Evolutionary conservation across 2,797 vertebrate species (phyloP), one percentile per base, ranked within the genome.

Genomic region (Mus caroli): DNA sequence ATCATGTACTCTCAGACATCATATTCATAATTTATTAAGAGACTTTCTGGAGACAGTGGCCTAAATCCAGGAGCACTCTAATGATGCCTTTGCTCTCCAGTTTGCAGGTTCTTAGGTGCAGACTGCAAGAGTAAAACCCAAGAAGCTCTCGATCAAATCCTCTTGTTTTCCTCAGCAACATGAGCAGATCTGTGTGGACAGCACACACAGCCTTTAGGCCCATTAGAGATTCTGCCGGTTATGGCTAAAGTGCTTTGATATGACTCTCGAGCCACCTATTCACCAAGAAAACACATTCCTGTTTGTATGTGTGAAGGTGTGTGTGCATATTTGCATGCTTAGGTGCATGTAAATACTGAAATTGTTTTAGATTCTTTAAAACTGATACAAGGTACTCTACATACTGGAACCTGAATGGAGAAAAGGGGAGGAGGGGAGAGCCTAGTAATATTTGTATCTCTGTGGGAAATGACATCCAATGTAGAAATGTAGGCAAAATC

Each of bases 1-100:
- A 93, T 92, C 92, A 52, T 97, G 85, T 93, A 71, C 67, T 96
- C 88, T n/a, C n/a, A 89, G 86, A 56, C 31, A 86, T 28, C 34
- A 2, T 64, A 84, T 97, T 95, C 92, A 97, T 97, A 89, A 97
- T 98, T 97, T 91, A 97, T 94, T 84, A 88, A 89, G 82, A 87
- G 91, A 96, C 64, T 92, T 95, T 92, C 56, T 80, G n/a, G 52
- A 96, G 76, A 60, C 58, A 19, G 12, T 94, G 78, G 28, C 82
- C 86, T 96, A 73, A 96, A 67, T 79, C 69, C 91, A 92, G 96
- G 83, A 34, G 69, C 78, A 19, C n/a, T 67, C 62, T 92, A 88
- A 87, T 80, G 58, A n/a, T 94, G 91, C 64, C 89, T 96, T 79
- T 71, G 10, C 67, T 80, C 37, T 92, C 34, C 50, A 78, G 19